Percentiles rank a stretch among this genome's conserved stretches.
Evolutionary conservation across 2,888 invertebrate genomes (phyloP).

Genomic region (Melanophora roralis): DNA sequence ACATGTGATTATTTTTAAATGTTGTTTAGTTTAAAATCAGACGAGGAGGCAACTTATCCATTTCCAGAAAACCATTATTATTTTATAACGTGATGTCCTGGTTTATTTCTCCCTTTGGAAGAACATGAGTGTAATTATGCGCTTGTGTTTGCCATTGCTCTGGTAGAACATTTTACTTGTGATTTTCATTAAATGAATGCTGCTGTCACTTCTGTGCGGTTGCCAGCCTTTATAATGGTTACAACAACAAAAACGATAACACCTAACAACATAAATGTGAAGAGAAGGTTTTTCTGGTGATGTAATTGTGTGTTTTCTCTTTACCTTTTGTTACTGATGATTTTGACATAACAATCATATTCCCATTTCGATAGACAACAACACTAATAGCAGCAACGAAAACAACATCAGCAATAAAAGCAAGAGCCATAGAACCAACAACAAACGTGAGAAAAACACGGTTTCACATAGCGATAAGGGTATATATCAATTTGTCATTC

Average conservation of each 20-base stretch:
- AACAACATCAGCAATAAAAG: background rate
- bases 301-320: slow-evolving; percentile 1
- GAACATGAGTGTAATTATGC: background rate
- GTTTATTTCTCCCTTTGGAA: background rate
- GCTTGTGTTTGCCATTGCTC: background rate
- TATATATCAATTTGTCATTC: too few species aligned
- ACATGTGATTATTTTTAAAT: slow-evolving; percentile 40
- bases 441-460: slow-evolving; percentile 26
- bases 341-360: slow-evolving; percentile 41
- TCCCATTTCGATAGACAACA: slow-evolving; percentile 28
- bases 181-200: slow-evolving; percentile 49
- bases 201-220: slow-evolving; percentile 58
- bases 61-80: background rate
- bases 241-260: background rate
- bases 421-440: slow-evolving; percentile 13
- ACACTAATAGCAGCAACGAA: background rate
- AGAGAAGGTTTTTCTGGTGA: slow-evolving; percentile 38
- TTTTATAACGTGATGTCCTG: slow-evolving; percentile 9
- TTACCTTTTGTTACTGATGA: slow-evolving; percentile 3
- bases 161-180: slow-evolving; percentile 50
- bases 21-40: background rate
- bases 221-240: slow-evolving; percentile 50
- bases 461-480: too few species aligned
- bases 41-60: background rate
- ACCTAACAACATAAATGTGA: slow-evolving; percentile 27